A percentile compares a stretch with the other conserved stretches of the same genome.
Evolutionary conservation across 2,888 invertebrate species (phyloP).

Genomic region (Mactromeris polynyma): DNA sequence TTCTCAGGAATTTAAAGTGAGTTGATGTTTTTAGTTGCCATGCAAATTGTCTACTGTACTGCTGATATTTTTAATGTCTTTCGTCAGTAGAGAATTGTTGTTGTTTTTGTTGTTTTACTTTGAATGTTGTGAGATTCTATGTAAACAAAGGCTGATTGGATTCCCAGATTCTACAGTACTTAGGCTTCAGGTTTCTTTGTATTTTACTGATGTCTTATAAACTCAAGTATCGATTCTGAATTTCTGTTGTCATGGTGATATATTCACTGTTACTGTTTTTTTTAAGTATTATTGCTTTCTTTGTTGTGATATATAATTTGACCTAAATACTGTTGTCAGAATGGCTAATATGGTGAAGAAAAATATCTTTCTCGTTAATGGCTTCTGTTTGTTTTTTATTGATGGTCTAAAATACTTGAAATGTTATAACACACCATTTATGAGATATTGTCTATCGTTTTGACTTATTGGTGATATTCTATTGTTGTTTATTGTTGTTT

Average conservation of each 20-base stretch:
- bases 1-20: conserved; percentile 23
- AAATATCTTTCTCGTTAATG: background rate
- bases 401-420: too few species aligned
- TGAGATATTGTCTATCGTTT: too few species aligned
- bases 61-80: background rate
- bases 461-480: too few species aligned
- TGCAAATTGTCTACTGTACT: background rate
- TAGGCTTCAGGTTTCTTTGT: background rate
- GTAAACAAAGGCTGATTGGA: background rate
- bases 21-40: background rate
- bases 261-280: background rate
- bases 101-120: background rate
- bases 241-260: conserved; percentile 1
- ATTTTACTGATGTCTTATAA: background rate
- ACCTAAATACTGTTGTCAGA: background rate
- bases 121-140: background rate
- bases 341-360: background rate
- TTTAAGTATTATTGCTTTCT: background rate
- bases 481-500: too few species aligned
- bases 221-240: background rate
- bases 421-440: too few species aligned
- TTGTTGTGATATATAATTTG: background rate
- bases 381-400: too few species aligned
- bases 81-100: background rate
- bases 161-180: background rate